Evolutionary conservation across 2,888 invertebrate species (phyloP), one percentile per base, ranked within the genome.

Genomic region (Stenodera caucasica): DNA sequence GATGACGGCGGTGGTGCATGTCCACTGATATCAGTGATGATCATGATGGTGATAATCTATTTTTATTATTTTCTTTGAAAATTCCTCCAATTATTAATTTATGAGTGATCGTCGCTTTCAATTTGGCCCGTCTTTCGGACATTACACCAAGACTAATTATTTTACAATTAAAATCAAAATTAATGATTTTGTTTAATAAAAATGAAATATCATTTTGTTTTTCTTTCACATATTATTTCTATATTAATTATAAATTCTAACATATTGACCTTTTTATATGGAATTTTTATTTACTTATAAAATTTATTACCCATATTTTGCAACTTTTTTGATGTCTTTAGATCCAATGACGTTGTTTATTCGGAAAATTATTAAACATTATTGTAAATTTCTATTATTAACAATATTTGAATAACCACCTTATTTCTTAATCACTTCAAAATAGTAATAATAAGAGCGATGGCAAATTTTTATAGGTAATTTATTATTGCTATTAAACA

Each of bases 221-320:
- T 51, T 51, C 51, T 60, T 55, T 59, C 59, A n/a, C n/a, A n/a
- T n/a, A n/a, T n/a, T 50, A 60, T 63, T 63, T 63, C 63, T n/a
- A n/a, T n/a, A n/a, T n/a, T n/a, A n/a, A 63, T 55, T 60, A 54
- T 63, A 61, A 58, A 61, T 58, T 60, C 60, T 60, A 60, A 45
- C 59, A 52, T 55, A 63, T 65, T 65, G 65, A 61, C 61, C 62
- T 60, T 58, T 59, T 65, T 57, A 60, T 58, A 60, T 55, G 60
- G 49, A 14, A 35, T 14, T 35, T 26, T 26, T 26, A 26, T 59
- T 55, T 61, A 56, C 62, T 58, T 57, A 14, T 14, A 35, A 35
- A 33, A 12, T 33, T 33, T 33, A 33, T 33, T 33, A 33, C 33
- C 33, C 12, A 33, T 33, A 33, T 33, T 33, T 33, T 33, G 33